Evolutionary conservation across 1,140 invertebrate species (phyloP), one percentile per base, ranked within the genome.

Genomic region (Ceratosolen solmsi): DNA sequence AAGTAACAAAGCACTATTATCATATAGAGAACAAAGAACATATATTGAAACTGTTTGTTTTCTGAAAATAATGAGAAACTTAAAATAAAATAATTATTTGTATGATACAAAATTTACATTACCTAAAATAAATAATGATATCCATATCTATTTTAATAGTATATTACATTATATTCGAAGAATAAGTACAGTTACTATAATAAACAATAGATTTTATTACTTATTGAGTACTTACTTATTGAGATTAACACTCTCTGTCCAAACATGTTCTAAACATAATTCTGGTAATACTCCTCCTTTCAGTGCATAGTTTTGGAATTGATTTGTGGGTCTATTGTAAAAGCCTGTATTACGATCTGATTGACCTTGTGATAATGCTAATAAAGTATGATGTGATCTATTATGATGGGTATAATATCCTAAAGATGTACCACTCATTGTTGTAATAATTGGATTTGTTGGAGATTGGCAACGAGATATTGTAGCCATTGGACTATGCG

Each of bases 221-320:
- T n/a, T n/a, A n/a, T n/a, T n/a, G n/a, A n/a, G n/a, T n/a, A 88
- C 89, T 89, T 92, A 93, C 87, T 93, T 90, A 46, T 91, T 85
- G 71, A 92, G 88, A n/a, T 90, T 91, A 60, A 92, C 91, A 83
- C 91, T 94, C 87, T 98, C 97, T 0, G 95, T 96, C 97, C 97
- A 98, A 25, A 98, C 92, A 85, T 96, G 95, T 87, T 98, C 97
- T 27, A 98, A 92, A 89, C 96, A 98, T 72, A 98, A 92, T 85
- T 96, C 95, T 1, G 97, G 97, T 41, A 27, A 38, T 25, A 51
- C 22, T 20, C 30, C 20, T 56, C 60, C 72, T 46, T n/a, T 58
- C 22, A 30, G 7, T 38, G 46, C 41, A 51, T 71, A 54, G 38
- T 71, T 46, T 58, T 33, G 54, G n/a, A 54, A 71, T 58, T 82